These are phyloP conservation scores for Gallinago jamesoni DNA, from an alignment of 2,113 vertebrate genomes.

Conservation along the genomic window DNA sequence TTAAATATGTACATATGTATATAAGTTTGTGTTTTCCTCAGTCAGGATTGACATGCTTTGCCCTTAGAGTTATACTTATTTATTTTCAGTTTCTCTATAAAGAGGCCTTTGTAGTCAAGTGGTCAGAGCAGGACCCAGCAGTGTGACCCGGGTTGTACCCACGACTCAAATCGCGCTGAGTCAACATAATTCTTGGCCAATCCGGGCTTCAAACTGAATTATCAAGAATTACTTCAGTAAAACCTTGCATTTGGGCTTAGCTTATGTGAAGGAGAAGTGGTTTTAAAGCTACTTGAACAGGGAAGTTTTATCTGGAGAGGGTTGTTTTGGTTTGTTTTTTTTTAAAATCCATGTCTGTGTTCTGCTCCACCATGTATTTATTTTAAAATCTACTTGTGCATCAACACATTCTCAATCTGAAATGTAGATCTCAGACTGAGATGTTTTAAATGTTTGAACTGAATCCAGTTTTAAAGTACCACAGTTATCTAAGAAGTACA, in stretches of 20 bases:
- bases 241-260: not conserved
- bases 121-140: not conserved
- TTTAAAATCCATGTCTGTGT: not conserved
- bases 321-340: not conserved
- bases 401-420: conserved; percentile 60
- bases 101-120: not conserved
- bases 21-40: not conserved
- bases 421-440: conserved; percentile 24
- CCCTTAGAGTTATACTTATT: not conserved
- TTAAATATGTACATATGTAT: not conserved
- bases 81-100: not conserved
- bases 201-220: not conserved
- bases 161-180: not conserved
- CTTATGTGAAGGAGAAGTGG: not conserved
- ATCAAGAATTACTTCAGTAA: not conserved
- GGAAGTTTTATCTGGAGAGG: not conserved
- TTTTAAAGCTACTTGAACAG: not conserved
- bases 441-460: conserved; percentile 49
- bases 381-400: conserved; percentile 47
- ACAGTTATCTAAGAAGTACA: conserved; percentile 62
- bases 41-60: not conserved
- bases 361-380: conserved; percentile 32
- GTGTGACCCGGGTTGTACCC: not conserved
- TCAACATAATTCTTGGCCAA: not conserved
- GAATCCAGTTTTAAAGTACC: conserved; percentile 49